Conservation (phyloP, 2,797 vertebrate species). For the Micropoecilia bifurca region DNA sequence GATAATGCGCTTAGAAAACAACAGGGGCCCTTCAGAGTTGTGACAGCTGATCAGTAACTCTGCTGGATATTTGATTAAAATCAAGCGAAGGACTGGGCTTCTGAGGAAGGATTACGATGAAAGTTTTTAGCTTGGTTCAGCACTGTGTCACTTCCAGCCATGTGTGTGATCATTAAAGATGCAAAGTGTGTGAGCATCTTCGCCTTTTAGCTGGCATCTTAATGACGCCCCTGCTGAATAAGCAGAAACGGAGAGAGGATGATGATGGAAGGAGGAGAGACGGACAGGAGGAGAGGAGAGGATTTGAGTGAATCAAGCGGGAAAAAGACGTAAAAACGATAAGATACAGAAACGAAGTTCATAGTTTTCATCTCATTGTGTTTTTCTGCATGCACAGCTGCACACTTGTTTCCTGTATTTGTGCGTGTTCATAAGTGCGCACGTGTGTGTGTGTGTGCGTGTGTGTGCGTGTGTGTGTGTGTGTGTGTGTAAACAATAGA, state of each 20-base stretch:
- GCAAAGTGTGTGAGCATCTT: constrained; percentile 59
- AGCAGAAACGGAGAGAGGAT: constrained; percentile 56
- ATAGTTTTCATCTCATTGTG: constrained; percentile 7
- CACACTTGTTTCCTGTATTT: constrained; percentile 10
- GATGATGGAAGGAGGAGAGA: constrained; percentile 51
- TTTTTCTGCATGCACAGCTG: constrained; percentile 29
- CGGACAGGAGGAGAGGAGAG: not conserved
- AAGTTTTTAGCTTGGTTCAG: constrained; percentile 66
- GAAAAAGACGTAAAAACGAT: not conserved
- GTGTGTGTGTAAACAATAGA: constrained; percentile 78
- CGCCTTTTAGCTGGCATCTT: constrained; percentile 60
- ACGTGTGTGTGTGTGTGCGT: constrained; percentile 32
- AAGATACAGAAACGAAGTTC: not conserved
- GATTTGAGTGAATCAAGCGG: not conserved
- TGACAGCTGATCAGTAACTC: constrained; percentile 33
- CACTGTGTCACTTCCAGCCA: constrained; percentile 59
- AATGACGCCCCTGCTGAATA: constrained; percentile 71
- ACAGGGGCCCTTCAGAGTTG: not conserved
- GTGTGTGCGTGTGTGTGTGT: constrained; percentile 35
- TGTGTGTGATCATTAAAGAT: constrained; percentile 58
- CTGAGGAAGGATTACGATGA: constrained; percentile 30
- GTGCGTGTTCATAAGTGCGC: constrained; percentile 16
- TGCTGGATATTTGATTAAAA: constrained; percentile 37
- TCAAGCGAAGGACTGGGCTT: constrained; percentile 22
- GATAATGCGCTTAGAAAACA: constrained; percentile 22